phyloP scores from a whole-genome alignment of 1,140 invertebrate genomes.

The Drosophila pectinifera region DNA sequence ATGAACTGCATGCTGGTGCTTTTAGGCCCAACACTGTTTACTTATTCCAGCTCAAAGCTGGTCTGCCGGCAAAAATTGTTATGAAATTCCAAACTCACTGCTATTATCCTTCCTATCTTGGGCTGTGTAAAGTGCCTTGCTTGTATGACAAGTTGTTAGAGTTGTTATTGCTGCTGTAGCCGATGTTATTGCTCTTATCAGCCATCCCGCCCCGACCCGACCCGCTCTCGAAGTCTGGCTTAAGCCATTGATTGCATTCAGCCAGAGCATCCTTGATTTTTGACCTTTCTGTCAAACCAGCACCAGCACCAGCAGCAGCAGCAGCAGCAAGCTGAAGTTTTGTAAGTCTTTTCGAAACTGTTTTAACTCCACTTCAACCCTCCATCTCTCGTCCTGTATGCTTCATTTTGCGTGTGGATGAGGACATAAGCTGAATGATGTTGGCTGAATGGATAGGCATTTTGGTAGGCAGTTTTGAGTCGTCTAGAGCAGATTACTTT shows the following conservation, averaged over 20 bases:
- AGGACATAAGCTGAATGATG: constrained; percentile 61
- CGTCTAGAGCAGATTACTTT: not conserved
- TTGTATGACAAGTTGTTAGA: constrained; percentile 78
- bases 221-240: constrained; percentile 41
- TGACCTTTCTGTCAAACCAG: constrained; percentile 35
- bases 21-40: constrained; percentile 59
- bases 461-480: constrained; percentile 36
- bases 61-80: constrained; percentile 58
- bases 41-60: constrained; percentile 29
- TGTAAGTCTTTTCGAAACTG: constrained; percentile 72
- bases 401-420: constrained; percentile 31
- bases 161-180: constrained; percentile 53
- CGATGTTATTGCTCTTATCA: constrained; percentile 32
- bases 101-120: constrained; percentile 24
- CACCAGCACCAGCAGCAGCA: constrained; percentile 15
- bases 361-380: constrained; percentile 31
- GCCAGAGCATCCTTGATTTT: constrained; percentile 57
- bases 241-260: constrained; percentile 80
- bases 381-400: not conserved
- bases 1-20: constrained; percentile 43
- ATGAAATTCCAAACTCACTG: constrained; percentile 58
- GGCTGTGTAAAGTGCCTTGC: constrained; percentile 42
- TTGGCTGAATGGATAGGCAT: constrained; percentile 63
- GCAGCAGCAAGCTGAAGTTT: constrained; percentile 38
- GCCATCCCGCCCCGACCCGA: not conserved